Evolutionary conservation across 2,888 invertebrate species (phyloP).

Genomic region (Chydorus sphaericus): DNA sequence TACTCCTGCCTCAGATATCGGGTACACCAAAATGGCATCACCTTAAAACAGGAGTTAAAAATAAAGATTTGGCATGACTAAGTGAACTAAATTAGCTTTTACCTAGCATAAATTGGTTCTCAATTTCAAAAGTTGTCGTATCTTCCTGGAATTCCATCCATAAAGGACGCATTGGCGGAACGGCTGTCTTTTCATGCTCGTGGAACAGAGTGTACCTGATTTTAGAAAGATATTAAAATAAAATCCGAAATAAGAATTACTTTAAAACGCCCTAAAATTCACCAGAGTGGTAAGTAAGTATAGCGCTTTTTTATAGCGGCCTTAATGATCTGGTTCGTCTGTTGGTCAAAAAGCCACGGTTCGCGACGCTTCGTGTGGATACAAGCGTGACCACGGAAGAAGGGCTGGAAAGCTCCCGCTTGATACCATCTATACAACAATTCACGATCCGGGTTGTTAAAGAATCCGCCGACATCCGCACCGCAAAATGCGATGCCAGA

Average conservation of each 20-base stretch:
- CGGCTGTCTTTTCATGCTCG: conserved; percentile 67
- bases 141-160: conserved; percentile 82
- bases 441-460: conserved; percentile 85
- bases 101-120: conserved; percentile 68
- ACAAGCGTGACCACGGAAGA: conserved; percentile 92
- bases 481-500: conserved; percentile 85
- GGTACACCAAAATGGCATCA: conserved; percentile 62
- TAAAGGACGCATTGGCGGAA: conserved; percentile 78
- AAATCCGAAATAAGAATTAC: too few species aligned
- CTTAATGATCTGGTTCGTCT: conserved; percentile 52
- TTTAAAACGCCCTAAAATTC: too few species aligned
- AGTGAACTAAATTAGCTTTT: conserved; percentile 19
- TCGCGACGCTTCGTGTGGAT: conserved; percentile 92
- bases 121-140: conserved; percentile 59
- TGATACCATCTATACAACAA: conserved; percentile 92
- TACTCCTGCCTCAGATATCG: conserved; percentile 64
- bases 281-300: conserved; percentile 74
- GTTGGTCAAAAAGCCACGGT: conserved; percentile 77
- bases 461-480: conserved; percentile 97
- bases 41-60: conserved; percentile 36
- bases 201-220: conserved; percentile 77
- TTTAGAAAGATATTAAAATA: too few species aligned
- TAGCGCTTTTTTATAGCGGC: conserved; percentile 66
- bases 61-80: not conserved
- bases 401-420: conserved; percentile 84